phyloP scores from a whole-genome alignment of 2,888 invertebrate genomes.

The Pachymerium ferrugineum region DNA sequence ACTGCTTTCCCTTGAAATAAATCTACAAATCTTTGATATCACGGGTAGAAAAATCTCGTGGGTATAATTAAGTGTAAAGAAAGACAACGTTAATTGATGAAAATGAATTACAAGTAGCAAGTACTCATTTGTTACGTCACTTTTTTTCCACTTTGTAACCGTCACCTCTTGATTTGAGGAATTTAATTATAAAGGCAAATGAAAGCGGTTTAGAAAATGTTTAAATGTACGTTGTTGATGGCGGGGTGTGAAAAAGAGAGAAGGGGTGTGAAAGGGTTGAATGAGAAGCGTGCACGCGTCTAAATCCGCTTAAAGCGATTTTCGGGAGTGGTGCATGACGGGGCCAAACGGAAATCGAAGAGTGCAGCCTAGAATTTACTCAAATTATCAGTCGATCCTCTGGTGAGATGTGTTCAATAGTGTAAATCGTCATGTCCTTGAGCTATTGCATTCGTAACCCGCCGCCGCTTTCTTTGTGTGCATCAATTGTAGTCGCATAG shows the following conservation, averaged over 20 bases:
- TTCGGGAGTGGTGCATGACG: background rate
- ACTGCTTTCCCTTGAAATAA: background rate
- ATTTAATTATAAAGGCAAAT: background rate
- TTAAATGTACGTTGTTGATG: no score
- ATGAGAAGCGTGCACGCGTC: background rate
- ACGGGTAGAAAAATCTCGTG: background rate
- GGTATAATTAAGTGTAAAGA: background rate
- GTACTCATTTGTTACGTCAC: background rate
- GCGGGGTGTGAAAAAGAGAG: no score
- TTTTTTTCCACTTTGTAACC: background rate
- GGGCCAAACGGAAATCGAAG: background rate
- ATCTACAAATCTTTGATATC: background rate
- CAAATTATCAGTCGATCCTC: background rate
- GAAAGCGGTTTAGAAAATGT: no score
- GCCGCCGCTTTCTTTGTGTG: background rate
- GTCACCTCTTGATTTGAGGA: background rate
- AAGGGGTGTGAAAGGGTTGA: background rate
- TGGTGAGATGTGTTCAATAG: background rate
- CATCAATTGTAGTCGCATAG: background rate
- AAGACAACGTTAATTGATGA: conserved; percentile 9
- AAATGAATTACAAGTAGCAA: background rate
- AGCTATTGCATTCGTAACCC: background rate
- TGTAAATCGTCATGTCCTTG: background rate
- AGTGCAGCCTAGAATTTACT: background rate
- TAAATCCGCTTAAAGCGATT: background rate